Conservation (phyloP, 1,140 invertebrate species). For the Leptinotarsa undecemlineata region DNA sequence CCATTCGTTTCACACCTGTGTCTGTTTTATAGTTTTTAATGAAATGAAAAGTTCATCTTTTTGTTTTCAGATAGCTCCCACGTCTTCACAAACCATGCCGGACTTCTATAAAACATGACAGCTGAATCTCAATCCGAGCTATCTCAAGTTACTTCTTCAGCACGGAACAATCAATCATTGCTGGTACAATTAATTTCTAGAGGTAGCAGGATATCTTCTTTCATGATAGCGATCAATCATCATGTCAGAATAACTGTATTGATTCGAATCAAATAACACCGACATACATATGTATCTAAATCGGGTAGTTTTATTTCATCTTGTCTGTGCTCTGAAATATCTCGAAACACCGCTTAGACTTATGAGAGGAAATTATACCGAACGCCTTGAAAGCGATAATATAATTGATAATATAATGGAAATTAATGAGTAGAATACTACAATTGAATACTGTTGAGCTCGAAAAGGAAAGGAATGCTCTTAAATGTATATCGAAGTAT, state of each 20-base stretch:
- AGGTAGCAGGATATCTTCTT: not conserved
- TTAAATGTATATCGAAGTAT: too few relatives aligned
- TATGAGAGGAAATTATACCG: too few relatives aligned
- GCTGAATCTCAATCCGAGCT: not conserved
- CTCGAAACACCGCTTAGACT: not conserved
- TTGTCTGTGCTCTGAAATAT: not conserved
- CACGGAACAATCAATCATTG: not conserved
- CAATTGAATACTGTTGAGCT: too few relatives aligned
- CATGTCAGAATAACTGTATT: constrained; percentile 1
- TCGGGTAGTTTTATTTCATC: not conserved
- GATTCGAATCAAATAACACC: not conserved
- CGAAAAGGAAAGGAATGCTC: too few relatives aligned
- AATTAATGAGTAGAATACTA: too few relatives aligned
- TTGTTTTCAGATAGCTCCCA: not conserved
- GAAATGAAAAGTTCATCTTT: not conserved
- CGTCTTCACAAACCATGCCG: not conserved
- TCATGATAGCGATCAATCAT: not conserved
- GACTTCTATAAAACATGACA: not conserved
- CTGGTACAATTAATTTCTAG: not conserved
- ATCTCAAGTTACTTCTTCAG: not conserved
- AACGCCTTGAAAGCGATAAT: too few relatives aligned
- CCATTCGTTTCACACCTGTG: too few relatives aligned
- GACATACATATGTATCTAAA: constrained; percentile 2
- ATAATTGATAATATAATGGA: too few relatives aligned
- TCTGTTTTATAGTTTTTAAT: too few relatives aligned